Base-by-base conservation (phyloP, 2,888 invertebrate genomes). In the Mechanitis mazaeus region DNA sequence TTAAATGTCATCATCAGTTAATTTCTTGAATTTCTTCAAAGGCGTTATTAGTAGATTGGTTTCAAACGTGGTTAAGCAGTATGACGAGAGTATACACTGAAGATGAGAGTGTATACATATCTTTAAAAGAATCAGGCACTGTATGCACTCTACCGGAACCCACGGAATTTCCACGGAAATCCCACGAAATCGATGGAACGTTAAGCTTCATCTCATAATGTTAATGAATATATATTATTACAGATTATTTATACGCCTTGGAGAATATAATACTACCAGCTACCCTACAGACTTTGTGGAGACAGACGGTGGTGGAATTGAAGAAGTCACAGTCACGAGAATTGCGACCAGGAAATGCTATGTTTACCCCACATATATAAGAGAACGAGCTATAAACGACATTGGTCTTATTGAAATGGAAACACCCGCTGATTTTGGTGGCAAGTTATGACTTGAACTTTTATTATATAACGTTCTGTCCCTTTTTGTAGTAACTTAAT, bases 341-440 rank as follows among this genome's bases (percentile, higher is more conserved):
- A 74, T 85, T 45, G 69, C 72, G 57, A 75, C 83, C 2, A 76
- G 72, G 56, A 71, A 72, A 50, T 73, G 74, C 12, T 72, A 81
- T 33, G 70, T 74, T 3, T 85, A 89, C 70, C 77, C 77, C 1
- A 58, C 62, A 7, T 72, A 68, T 60, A 60, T 58, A 6, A 55
- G 63, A 3, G 7, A 1, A 1, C 6, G 9, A n/a, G 58, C 33
- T 1, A 60, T 63, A 3, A 46, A 78, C 61, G 90, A 91, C 69
- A 83, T 91, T 33, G 90, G 85, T 2, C 68, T 91, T 35, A 72
- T 88, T 57, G 78, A 81, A 64, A 68, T 91, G 55, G 75, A 72
- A 56, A 70, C 73, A 62, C 73, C 75, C 2, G 83, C 79, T 6
- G 73, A 72, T 35, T 76, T 83, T 55, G 77, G 83, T 67, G 79